Percentiles rank a stretch among this genome's conserved stretches.
Evolutionary conservation across 2,113 vertebrate genomes (phyloP).

Genomic region (Corvus cornix): DNA sequence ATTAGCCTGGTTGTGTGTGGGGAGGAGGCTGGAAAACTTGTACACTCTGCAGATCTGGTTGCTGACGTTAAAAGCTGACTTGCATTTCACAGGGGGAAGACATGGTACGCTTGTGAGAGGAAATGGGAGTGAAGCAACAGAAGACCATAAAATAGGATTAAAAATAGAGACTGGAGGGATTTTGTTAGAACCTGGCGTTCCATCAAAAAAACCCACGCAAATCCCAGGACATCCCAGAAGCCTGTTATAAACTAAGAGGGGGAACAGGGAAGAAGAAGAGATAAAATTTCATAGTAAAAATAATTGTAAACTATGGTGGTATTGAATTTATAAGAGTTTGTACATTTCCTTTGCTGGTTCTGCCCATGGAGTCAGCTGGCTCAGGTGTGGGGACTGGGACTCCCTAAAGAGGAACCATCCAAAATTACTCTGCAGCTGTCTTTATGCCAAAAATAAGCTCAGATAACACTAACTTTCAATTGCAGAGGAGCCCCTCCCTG

Average conservation of each 20-base stretch:
- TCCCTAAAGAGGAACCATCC: background rate
- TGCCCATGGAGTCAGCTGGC: background rate
- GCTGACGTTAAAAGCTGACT: slow-evolving; percentile 21
- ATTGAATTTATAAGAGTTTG: background rate
- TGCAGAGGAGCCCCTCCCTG: background rate
- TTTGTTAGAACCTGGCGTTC: background rate
- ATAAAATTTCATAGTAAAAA: background rate
- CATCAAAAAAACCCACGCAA: background rate
- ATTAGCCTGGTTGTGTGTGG: background rate
- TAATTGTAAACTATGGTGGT: background rate
- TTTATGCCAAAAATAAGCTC: background rate
- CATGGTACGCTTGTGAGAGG: background rate
- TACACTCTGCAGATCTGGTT: background rate
- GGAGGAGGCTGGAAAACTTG: background rate
- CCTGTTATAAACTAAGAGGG: background rate
- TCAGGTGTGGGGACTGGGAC: background rate
- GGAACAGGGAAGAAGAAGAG: background rate
- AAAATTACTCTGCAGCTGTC: background rate
- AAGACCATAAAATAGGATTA: slow-evolving; percentile 28
- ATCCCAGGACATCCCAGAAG: background rate
- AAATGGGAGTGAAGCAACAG: background rate
- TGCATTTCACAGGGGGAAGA: background rate
- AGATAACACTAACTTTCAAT: background rate
- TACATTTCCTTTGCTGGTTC: background rate
- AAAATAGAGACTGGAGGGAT: slow-evolving; percentile 25